Evolutionary conservation across 2,797 vertebrate genomes (phyloP).

Genomic region (Helostoma temminkii): DNA sequence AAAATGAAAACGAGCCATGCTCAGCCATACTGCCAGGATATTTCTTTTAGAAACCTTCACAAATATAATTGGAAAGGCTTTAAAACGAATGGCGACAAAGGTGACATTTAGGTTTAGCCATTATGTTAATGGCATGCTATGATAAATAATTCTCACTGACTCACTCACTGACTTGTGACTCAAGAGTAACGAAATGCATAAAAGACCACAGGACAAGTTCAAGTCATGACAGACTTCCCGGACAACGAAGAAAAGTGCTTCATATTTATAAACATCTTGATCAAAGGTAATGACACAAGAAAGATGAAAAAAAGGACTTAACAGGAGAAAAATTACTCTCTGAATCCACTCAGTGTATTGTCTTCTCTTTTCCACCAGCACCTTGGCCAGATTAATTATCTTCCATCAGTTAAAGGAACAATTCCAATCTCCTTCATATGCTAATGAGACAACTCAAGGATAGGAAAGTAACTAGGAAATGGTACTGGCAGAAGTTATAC

Average conservation of each 20-base stretch:
- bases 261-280: too few species aligned
- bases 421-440: constrained; percentile 79
- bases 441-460: constrained; percentile 69
- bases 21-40: not conserved
- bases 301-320: constrained; percentile 40
- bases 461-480: constrained; percentile 46
- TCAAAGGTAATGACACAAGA: constrained; percentile 44
- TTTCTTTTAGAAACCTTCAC: not conserved
- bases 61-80: not conserved
- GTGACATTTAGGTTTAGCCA: not conserved
- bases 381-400: constrained; percentile 78
- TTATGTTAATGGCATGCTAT: not conserved
- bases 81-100: not conserved
- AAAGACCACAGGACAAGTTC: not conserved
- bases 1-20: constrained; percentile 1
- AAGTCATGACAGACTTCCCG: constrained; percentile 14
- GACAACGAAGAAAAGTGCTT: too few species aligned
- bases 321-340: constrained; percentile 41
- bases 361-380: constrained; percentile 30
- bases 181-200: constrained; percentile 3
- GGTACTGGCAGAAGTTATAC: constrained; percentile 25
- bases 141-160: constrained; percentile 18
- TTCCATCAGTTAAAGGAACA: constrained; percentile 79
- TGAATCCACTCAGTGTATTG: constrained; percentile 23
- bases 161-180: not conserved